phyloP scores from a whole-genome alignment of 2,797 vertebrate species.

The Ambastaia sidthimunki region DNA sequence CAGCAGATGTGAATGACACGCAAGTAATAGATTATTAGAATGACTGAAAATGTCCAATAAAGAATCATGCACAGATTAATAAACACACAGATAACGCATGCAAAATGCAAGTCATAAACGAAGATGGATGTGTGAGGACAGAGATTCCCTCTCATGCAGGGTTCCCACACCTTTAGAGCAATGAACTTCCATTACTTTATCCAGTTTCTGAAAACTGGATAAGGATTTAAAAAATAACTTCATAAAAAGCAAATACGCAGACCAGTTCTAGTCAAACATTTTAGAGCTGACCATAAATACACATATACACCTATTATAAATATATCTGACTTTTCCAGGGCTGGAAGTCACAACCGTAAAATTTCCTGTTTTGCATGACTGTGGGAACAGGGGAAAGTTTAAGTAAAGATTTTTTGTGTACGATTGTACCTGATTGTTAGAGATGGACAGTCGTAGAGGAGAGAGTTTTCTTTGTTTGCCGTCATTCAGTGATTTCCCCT shows the following conservation, averaged over 20 bases:
- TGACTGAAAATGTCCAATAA: slow-evolving; percentile 30
- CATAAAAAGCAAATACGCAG: background rate
- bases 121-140: background rate
- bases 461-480: slow-evolving; percentile 94
- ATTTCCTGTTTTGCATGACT: background rate
- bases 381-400: background rate
- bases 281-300: background rate
- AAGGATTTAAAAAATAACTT: no score
- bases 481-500: slow-evolving; percentile 84
- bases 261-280: background rate
- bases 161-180: background rate
- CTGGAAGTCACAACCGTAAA: background rate
- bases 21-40: slow-evolving; percentile 31
- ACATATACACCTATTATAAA: background rate
- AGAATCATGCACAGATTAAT: slow-evolving; percentile 35
- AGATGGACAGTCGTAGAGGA: slow-evolving; percentile 94
- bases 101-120: slow-evolving; percentile 23
- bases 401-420: slow-evolving; percentile 7
- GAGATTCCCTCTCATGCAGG: slow-evolving; percentile 3
- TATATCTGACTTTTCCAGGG: background rate
- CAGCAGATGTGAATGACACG: slow-evolving; percentile 26
- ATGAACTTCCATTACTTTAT: background rate
- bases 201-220: background rate
- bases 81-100: slow-evolving; percentile 13
- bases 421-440: slow-evolving; percentile 86